These are phyloP conservation scores for Epirrhoe tristata DNA, from an alignment of 2,888 invertebrate species.

Conservation along the genomic window DNA sequence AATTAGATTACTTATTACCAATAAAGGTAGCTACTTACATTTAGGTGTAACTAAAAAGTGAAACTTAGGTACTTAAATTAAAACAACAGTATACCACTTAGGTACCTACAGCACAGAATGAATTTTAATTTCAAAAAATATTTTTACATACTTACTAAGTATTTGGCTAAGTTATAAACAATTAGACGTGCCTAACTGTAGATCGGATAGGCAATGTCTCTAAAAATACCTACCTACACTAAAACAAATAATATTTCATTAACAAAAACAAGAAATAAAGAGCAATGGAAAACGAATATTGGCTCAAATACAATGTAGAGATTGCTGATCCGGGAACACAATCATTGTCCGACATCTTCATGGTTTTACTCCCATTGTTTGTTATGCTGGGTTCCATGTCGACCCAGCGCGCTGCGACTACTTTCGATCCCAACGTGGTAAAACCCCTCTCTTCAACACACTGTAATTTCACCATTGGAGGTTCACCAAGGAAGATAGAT, in stretches of 20 bases:
- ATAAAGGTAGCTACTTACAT: no score
- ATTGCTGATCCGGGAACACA: conserved; percentile 16
- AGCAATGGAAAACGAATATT: background rate
- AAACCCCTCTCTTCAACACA: conserved; percentile 70
- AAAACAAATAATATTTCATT: background rate
- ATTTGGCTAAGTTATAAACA: no score
- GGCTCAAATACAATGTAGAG: conserved; percentile 1
- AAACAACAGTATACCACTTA: background rate
- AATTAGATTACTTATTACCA: no score
- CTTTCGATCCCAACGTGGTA: conserved; percentile 61
- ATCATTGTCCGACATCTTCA: conserved; percentile 17
- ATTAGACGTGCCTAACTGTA: no score
- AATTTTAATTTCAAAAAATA: no score
- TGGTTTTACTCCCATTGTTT: conserved; percentile 6
- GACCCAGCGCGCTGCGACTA: conserved; percentile 65
- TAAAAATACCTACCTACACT: background rate
- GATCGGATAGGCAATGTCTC: no score
- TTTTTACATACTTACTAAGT: no score
- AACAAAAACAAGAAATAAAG: conserved; percentile 4
- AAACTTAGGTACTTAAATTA: background rate
- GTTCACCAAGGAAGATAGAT: conserved; percentile 69
- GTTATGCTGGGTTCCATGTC: conserved; percentile 31
- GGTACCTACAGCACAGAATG: background rate
- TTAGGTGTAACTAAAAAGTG: no score
- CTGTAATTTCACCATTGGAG: conserved; percentile 79